A percentile compares a stretch with the other conserved stretches of the same genome.
Evolutionary conservation across 1,140 invertebrate species (phyloP).

Genomic region (Scaptomyza montana): DNA sequence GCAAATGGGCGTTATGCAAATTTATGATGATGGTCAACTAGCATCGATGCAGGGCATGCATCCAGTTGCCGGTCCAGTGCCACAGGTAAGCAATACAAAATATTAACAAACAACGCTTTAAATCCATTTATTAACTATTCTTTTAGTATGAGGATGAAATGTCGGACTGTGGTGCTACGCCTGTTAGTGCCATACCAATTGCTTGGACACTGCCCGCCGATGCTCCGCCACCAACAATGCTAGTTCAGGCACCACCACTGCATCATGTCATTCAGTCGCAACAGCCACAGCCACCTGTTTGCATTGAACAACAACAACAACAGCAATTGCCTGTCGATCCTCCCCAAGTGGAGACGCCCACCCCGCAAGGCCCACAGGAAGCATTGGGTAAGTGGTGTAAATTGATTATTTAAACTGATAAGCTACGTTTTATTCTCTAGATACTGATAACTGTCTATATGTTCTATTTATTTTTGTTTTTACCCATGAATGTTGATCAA

Average conservation of each 20-base stretch:
- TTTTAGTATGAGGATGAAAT: conserved; percentile 70
- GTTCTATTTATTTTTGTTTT: conserved; percentile 1
- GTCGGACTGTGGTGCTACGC: conserved; percentile 58
- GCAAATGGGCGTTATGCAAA: conserved; percentile 79
- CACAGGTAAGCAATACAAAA: conserved; percentile 50
- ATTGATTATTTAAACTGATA: conserved; percentile 24
- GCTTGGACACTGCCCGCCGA: conserved; percentile 47
- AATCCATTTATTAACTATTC: neutral
- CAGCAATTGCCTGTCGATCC: conserved; percentile 21
- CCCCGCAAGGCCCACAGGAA: conserved; percentile 29
- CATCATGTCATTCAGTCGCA: conserved; percentile 67
- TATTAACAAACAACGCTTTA: neutral
- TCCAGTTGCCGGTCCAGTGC: conserved; percentile 52
- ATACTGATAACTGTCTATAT: conserved; percentile 9
- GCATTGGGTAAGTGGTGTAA: conserved; percentile 37
- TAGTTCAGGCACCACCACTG: conserved; percentile 40
- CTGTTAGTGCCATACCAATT: conserved; percentile 59
- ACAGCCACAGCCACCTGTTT: conserved; percentile 37
- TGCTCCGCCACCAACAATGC: conserved; percentile 40
- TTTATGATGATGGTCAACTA: conserved; percentile 74
- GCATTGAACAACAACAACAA: conserved; percentile 49
- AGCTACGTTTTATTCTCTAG: conserved; percentile 15
- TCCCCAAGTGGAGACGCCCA: conserved; percentile 35
- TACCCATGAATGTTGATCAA: conserved; percentile 3
- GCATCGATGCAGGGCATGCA: conserved; percentile 69